These are phyloP conservation scores for Semotilus atromaculatus DNA, from an alignment of 2,797 vertebrate species.

Conservation along the genomic window DNA sequence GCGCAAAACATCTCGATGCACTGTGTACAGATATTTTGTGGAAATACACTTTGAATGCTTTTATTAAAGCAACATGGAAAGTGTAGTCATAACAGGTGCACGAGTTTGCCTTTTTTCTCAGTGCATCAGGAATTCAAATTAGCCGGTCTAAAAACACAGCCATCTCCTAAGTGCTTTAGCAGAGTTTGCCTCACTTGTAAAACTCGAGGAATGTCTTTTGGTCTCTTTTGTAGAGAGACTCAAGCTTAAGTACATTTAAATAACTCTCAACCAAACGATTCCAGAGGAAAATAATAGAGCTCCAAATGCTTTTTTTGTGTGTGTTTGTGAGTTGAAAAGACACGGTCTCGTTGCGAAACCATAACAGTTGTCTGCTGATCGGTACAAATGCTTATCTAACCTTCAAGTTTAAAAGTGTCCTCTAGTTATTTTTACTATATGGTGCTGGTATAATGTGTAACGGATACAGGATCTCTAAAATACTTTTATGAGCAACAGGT, in stretches of 20 bases:
- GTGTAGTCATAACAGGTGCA: conserved; percentile 45
- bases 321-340: background rate
- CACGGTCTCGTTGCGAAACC: background rate
- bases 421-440: conserved; percentile 43
- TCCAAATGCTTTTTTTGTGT: background rate
- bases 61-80: conserved; percentile 39
- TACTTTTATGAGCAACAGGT: conserved; percentile 62
- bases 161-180: conserved; percentile 55
- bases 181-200: conserved; percentile 49
- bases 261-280: conserved; percentile 29
- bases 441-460: conserved; percentile 40
- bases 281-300: conserved; percentile 53
- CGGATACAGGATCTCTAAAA: conserved; percentile 52
- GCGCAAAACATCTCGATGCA: background rate
- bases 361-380: conserved; percentile 36
- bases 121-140: conserved; percentile 56
- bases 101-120: conserved; percentile 14
- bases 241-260: conserved; percentile 36
- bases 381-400: conserved; percentile 45
- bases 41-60: conserved; percentile 22
- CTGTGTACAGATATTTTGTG: background rate
- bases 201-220: conserved; percentile 42
- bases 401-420: conserved; percentile 42
- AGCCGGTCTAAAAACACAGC: conserved; percentile 47
- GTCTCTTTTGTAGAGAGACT: conserved; percentile 25